Evolutionary conservation across 2,888 invertebrate species (phyloP), one percentile per base, ranked within the genome.

Genomic region (Leptopilina myrica): DNA sequence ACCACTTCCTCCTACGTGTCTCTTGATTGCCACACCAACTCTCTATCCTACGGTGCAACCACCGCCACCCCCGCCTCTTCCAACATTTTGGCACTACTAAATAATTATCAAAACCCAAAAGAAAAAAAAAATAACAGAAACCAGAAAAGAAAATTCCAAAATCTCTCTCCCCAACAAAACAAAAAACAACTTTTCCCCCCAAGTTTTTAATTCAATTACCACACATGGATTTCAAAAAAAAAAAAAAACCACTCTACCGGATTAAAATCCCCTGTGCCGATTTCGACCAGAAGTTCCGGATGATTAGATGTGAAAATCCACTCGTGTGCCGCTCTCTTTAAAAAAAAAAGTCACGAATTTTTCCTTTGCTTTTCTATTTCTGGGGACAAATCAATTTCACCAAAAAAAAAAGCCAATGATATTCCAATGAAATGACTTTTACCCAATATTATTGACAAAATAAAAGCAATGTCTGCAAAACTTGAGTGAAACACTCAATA

Each of bases 11-110:
- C 87, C 91, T 76, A 86, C 91, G 84, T 90, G 90, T 85, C 90
- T 91, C 83, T 88, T 91, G 77, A 90, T 91, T 83, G 89, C 91
- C 80, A 89, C 89, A 64, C 91, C 91, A 79, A 89, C 89, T 64
- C 85, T 91, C 43, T 90, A 90, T 83, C 89, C 90, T 73, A 87
- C 89, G 69, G 90, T 89, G 69, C 90, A 90, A 12, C 89, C 87
- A 67, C 89, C 89, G 49, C 90, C 89, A 43, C 90, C 90, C 62
- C 91, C 92, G 62, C 90, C 91, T 77, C 86, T 91, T 81, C 89
- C 91, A 53, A 89, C 92, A 15, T 91, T 91, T 83, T 92, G 92
- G 90, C 91, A 91, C 86, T 91, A 91, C 81, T 90, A 87, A 89
- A 49, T 20, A 49, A 9, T 49, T 11, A 66, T 73, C 67, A 43